Base-by-base conservation (phyloP, 2,888 invertebrate species). In the Tiliacea citrago region DNA sequence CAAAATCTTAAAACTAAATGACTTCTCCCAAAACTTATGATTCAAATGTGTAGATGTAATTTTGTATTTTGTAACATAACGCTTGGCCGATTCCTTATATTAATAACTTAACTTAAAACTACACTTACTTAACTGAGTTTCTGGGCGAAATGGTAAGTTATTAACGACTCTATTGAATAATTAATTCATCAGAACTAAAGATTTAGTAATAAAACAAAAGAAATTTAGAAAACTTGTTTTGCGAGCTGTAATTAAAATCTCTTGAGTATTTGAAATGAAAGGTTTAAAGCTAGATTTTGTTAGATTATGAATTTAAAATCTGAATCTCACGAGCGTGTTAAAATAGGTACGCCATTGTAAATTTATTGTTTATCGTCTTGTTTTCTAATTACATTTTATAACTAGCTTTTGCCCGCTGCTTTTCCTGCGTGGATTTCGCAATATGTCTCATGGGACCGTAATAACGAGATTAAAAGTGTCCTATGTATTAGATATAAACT, bases 91-190 rank as follows among this genome's bases (percentile, higher is more conserved):
- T 63, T 58, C 18, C 29, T 13, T 76, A 39, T 82, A 78, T 84
- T 79, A 82, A 77, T 71, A 75, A 67, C 66, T 73, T 63, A 67
- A 68, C 68, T 80, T 68, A 70, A 79, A 84, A 80, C 71, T 72
- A 77, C 60, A 77, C 62, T 75, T 77, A 66, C 61, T 61, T 68
- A 73, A 67, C 55, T 24, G 57, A 82, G 57, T 79, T 79, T 65
- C 51, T 67, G 3, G 45, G 58, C 13, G 24, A 72, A 82, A 65
- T 83, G 3, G 29, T 49, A 49, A 58, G n/a, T 55, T 74, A 72
- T 74, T 71, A 74, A 58, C 49, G 53, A 53, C n/a, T 74, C n/a
- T 58, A 21, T 39, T 42, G 21, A 62, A 71, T 13, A 81, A 45
- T 69, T 10, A 61, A 45, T 65, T 68, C 13, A 53, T 29, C 35